phyloP scores from a whole-genome alignment of 2,113 vertebrate genomes.

The Cariama cristata region DNA sequence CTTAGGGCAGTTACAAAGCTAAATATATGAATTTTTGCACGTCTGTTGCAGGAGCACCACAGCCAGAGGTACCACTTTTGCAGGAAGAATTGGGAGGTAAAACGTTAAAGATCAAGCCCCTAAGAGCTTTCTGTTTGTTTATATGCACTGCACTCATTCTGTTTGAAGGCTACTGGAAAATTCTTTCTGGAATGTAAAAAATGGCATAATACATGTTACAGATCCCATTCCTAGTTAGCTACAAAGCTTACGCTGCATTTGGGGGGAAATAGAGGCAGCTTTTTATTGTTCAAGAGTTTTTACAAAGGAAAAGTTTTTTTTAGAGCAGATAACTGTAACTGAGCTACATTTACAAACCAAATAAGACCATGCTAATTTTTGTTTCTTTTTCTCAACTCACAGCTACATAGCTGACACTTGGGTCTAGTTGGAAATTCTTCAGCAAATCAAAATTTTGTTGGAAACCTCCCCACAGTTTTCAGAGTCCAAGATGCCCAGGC shows the following conservation, averaged over 20 bases:
- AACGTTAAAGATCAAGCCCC: not conserved
- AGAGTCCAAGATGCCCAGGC: not conserved
- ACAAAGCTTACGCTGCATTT: not conserved
- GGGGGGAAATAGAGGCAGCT: not conserved
- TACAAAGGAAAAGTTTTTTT: not conserved
- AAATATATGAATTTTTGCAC: not conserved
- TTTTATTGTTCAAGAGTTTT: slow-evolving; percentile 11
- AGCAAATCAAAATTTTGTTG: not conserved
- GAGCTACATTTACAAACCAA: not conserved
- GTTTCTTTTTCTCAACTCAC: not conserved
- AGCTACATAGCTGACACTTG: not conserved
- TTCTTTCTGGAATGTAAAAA: slow-evolving; percentile 27
- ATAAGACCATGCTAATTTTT: not conserved
- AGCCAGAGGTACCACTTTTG: not conserved
- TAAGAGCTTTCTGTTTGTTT: not conserved
- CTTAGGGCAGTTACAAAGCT: not conserved
- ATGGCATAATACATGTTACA: not conserved
- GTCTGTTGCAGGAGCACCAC: not conserved
- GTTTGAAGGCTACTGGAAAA: not conserved
- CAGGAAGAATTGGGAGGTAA: not conserved
- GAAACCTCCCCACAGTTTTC: not conserved
- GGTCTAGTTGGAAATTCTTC: not conserved
- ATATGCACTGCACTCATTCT: not conserved
- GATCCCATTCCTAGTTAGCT: not conserved
- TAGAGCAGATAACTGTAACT: not conserved